Conservation (phyloP, 1,140 invertebrate species). For the Drosophila nikananu region DNA sequence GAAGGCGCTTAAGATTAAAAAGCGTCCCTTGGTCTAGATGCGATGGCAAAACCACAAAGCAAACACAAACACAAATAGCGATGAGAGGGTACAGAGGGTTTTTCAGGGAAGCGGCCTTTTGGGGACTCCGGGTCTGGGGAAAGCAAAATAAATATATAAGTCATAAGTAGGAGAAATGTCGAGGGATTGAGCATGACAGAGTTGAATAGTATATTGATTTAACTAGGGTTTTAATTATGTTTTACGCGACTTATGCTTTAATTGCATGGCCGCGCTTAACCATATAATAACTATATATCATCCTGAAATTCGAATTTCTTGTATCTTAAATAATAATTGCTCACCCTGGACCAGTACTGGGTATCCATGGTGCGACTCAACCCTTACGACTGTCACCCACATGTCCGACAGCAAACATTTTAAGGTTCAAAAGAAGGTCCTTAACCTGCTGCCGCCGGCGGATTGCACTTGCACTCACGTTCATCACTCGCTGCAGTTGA, state of each 20-base stretch:
- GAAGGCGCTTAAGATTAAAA: conserved; percentile 83
- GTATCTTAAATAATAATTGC: background rate
- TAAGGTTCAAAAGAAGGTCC: conserved; percentile 82
- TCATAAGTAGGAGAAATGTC: background rate
- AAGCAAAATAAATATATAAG: conserved; percentile 35
- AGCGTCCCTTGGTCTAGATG: conserved; percentile 54
- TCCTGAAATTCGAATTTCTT: no score
- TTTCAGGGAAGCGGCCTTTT: background rate
- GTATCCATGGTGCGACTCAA: conserved; percentile 21
- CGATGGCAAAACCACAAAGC: conserved; percentile 74
- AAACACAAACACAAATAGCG: conserved; percentile 74
- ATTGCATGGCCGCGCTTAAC: no score
- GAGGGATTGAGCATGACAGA: background rate
- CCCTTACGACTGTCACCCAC: conserved; percentile 34
- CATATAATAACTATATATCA: no score
- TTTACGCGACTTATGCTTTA: no score
- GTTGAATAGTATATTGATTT: no score
- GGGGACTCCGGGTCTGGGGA: background rate
- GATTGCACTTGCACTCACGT: conserved; percentile 46
- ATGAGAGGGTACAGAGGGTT: conserved; percentile 19
- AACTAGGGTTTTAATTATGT: no score
- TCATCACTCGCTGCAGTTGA: conserved; percentile 26
- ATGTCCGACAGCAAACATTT: conserved; percentile 76
- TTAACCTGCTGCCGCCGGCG: conserved; percentile 75
- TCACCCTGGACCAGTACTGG: background rate